phyloP scores from a whole-genome alignment of 2,113 vertebrate genomes.

The Crotalus horridus region DNA sequence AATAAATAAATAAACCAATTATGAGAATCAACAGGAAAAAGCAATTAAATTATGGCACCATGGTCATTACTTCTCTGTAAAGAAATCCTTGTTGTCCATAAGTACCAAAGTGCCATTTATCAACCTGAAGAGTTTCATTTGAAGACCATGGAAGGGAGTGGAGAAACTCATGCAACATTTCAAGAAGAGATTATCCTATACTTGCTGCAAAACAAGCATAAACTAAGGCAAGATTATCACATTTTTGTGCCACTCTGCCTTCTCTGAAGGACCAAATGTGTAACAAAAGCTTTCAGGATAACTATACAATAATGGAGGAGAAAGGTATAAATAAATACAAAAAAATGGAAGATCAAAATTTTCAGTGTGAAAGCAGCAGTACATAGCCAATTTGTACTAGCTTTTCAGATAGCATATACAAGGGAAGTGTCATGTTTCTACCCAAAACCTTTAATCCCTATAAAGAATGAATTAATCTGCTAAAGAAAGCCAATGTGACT shows the following conservation, averaged over 20 bases:
- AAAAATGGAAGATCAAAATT: background rate
- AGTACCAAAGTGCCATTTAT: background rate
- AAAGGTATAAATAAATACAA: background rate
- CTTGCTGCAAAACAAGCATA: background rate
- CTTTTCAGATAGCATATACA: background rate
- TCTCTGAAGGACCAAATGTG: background rate
- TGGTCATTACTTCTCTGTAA: background rate
- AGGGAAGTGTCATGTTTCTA: background rate
- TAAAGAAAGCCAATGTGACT: background rate
- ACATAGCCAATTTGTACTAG: background rate
- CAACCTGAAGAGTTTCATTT: background rate
- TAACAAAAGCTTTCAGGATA: background rate
- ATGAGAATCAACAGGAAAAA: background rate
- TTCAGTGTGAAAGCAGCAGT: background rate
- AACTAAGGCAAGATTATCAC: background rate
- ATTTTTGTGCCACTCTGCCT: background rate
- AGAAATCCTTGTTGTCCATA: background rate
- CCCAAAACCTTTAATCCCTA: background rate
- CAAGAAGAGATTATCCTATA: background rate
- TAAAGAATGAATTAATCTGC: background rate
- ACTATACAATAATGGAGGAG: background rate
- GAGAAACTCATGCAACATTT: background rate
- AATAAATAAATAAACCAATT: background rate
- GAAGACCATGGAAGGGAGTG: background rate
- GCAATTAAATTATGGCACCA: background rate